Evolutionary conservation across 2,888 invertebrate species (phyloP), one percentile per base, ranked within the genome.

Genomic region (Amblyjoppa proteus): DNA sequence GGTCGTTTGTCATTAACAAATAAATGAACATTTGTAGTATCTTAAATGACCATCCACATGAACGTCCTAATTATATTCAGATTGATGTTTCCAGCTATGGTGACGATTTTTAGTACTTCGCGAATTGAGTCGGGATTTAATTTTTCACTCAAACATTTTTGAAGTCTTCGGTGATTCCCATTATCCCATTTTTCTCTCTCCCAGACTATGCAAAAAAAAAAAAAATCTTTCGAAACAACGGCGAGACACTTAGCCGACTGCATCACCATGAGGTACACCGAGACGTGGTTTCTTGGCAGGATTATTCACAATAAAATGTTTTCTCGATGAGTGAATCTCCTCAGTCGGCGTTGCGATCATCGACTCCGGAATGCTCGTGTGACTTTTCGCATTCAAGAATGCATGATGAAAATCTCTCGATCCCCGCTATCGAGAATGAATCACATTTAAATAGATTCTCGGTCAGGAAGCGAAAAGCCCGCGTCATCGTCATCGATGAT

Each of bases 401-500:
- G 58, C 66, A 20, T 70, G 6, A 28, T 34, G 38, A 61, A 31
- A 25, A 16, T 11, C 58, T 13, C 34, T 34, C 28, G 34, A 25
- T 70, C 49, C 13, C 45, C 9, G 13, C 25, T 11, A 25, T 11
- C 31, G n/a, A 51, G 38, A 25, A 58, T 70, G 66, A 78, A 78
- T 78, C 58, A 38, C 58, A 45, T 61, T 79, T 51, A 64, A 79
- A 79, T 64, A 34, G 71, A 49, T 61, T 81, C 53, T 16, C 58
- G 25, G 20, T n/a, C 31, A 25, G 38, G 69, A 41, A 66, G 45
- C 66, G 31, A 74, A 81, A 49, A 56, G n/a, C 5, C 4, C 25
- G 56, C 56, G n/a, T 31, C 3, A 31, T 81, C 49, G 38, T 81
- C 68, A 58, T 56, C 9, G 49, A 64, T 84, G 83, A 84, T 80